Base-by-base conservation (phyloP, 2,888 invertebrate genomes). In the Drosophila borealis region DNA sequence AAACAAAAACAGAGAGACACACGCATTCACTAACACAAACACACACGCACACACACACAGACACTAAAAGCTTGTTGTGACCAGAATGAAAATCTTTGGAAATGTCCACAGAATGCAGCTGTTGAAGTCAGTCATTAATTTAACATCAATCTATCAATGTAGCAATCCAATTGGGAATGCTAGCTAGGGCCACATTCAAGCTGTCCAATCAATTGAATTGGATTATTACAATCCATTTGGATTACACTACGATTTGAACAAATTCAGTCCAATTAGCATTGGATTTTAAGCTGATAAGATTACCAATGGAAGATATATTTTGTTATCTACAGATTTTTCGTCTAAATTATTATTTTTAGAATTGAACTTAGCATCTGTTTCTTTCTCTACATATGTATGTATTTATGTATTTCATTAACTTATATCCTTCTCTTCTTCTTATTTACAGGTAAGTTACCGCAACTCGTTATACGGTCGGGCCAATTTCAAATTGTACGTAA, bases 401-500 rank as follows among this genome's bases (percentile, higher is more conserved):
- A 21, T 41, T 41, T 34, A 6, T 10, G 8, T 5, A 33, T 29
- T 25, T 33, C 10, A 37, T 48, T 54, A 36, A 64, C 17, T 17
- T 33, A 19, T 8, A 3, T 10, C 14, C 6, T 54, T 45, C n/a
- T 51, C 3, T 17, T 46, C 19, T 60, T 42, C 9, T 39, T 36
- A 25, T 14, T 54, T 66, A 1, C 75, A 88, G 89, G 84, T 88
- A 80, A 88, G 83, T 86, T 63, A 36, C 19, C 10, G 9, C 19
- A 56, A 60, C n/a, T 29, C 29, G 44, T 33, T 57, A 21, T 41
- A 42, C 33, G 37, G 34, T 39, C 25, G 63, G 54, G 44, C 48
- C 17, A 46, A 60, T 41, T 54, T 19, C n/a, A n/a, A n/a, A 48
- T 68, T 41, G 83, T 86, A 83, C 86, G 87, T 86, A 83, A 88